Percentiles rank a stretch among this genome's conserved stretches.
Evolutionary conservation across 2,888 invertebrate genomes (phyloP).

Genomic region (Ypsolopha sequella): DNA sequence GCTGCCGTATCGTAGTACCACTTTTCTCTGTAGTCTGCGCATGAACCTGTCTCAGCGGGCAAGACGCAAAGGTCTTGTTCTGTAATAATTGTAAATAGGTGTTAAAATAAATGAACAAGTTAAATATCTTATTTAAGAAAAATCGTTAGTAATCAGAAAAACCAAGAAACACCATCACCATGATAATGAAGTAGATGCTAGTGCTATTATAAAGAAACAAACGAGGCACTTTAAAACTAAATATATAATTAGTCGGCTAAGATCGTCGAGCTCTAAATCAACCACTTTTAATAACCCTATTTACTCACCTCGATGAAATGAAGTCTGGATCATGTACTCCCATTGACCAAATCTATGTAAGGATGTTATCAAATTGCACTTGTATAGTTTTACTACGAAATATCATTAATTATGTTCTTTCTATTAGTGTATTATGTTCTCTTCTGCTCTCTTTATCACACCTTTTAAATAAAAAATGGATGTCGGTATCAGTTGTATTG

Average conservation of each 20-base stretch:
- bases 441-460: too few species aligned
- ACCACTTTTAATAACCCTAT: too few species aligned
- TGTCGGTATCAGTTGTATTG: too few species aligned
- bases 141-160: background rate
- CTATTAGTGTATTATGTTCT: too few species aligned
- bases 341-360: too few species aligned
- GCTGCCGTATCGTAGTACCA: constrained; percentile 89
- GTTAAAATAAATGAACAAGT: background rate
- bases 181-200: background rate
- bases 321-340: too few species aligned
- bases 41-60: constrained; percentile 82
- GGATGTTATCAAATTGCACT: too few species aligned
- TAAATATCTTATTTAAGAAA: background rate
- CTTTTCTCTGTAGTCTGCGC: constrained; percentile 78
- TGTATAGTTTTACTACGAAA: too few species aligned
- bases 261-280: background rate
- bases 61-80: constrained; percentile 74
- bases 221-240: background rate
- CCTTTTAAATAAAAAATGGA: too few species aligned
- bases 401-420: too few species aligned
- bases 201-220: too few species aligned
- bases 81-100: constrained; percentile 15
- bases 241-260: background rate
- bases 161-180: background rate
- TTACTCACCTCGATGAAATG: too few species aligned